phyloP scores from a whole-genome alignment of 2,888 invertebrate species.

The Urechis unicinctus region DNA sequence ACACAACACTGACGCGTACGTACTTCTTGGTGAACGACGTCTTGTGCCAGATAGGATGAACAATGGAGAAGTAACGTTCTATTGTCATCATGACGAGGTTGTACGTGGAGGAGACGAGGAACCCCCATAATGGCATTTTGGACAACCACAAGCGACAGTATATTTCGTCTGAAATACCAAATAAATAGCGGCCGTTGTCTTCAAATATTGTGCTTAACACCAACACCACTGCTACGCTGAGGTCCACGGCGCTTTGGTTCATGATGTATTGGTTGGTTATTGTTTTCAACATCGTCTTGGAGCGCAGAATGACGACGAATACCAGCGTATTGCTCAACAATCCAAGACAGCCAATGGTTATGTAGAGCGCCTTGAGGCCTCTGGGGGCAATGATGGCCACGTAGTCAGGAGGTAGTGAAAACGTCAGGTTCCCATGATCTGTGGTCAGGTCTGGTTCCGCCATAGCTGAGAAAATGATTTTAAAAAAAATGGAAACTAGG shows the following conservation, averaged over 20 bases:
- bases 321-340: slow-evolving; percentile 13
- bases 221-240: slow-evolving; percentile 12
- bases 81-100: slow-evolving; percentile 14
- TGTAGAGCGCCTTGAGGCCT: slow-evolving; percentile 3
- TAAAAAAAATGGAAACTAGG: no score
- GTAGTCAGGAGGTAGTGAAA: no score
- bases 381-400: background rate
- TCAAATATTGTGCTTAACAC: slow-evolving; percentile 9
- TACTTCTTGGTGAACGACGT: slow-evolving; percentile 1
- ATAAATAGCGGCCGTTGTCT: background rate
- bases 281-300: slow-evolving; percentile 6
- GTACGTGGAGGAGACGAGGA: slow-evolving; percentile 13
- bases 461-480: no score
- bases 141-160: slow-evolving; percentile 13
- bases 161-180: slow-evolving; percentile 5
- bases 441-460: no score
- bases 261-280: slow-evolving; percentile 16
- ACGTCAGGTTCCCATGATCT: no score
- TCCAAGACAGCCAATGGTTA: slow-evolving; percentile 10
- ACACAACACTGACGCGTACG: slow-evolving; percentile 1
- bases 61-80: slow-evolving; percentile 14
- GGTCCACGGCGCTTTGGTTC: slow-evolving; percentile 16
- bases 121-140: slow-evolving; percentile 6
- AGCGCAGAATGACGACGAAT: slow-evolving; percentile 9
- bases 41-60: slow-evolving; percentile 15